These are phyloP conservation scores for Prunella strophiata DNA, from an alignment of 2,797 vertebrate species.

Conservation along the genomic window DNA sequence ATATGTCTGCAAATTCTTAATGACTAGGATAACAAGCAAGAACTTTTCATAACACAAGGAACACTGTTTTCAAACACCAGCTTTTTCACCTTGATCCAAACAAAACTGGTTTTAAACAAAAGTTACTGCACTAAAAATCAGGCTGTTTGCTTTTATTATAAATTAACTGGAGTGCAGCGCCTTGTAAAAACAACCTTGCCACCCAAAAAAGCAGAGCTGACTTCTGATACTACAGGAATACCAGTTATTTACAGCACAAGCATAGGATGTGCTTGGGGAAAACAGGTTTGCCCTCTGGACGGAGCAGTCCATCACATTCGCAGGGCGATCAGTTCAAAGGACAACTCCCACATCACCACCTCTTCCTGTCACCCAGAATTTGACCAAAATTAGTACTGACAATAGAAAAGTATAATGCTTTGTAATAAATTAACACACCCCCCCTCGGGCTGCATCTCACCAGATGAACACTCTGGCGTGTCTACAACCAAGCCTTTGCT, in stretches of 20 bases:
- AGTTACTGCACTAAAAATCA: not conserved
- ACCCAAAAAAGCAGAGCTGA: conserved; percentile 35
- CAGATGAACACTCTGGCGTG: not conserved
- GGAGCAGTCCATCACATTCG: not conserved
- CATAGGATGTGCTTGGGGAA: not conserved
- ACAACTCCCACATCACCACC: not conserved
- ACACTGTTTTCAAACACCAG: not conserved
- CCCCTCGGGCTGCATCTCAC: not conserved
- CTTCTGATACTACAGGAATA: conserved; percentile 8
- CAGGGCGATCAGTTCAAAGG: not conserved
- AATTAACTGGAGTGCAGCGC: conserved; percentile 20
- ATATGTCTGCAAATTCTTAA: not conserved
- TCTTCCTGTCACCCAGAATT: not conserved
- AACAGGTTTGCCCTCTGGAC: not conserved
- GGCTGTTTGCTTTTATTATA: conserved; percentile 44
- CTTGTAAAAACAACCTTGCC: conserved; percentile 18
- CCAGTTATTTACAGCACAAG: conserved; percentile 21
- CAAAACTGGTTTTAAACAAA: not conserved
- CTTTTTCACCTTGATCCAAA: not conserved
- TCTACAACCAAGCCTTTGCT: not conserved
- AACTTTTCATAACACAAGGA: not conserved
- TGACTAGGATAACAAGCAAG: not conserved
- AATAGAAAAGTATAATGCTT: conserved; percentile 45
- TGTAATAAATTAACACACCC: conserved; percentile 52
- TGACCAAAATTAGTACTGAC: not conserved